Percentiles rank a stretch among this genome's conserved stretches.
These are phyloP conservation scores for Siniperca knerii DNA, from an alignment of 2,113 vertebrate species.

Conservation along the genomic window DNA sequence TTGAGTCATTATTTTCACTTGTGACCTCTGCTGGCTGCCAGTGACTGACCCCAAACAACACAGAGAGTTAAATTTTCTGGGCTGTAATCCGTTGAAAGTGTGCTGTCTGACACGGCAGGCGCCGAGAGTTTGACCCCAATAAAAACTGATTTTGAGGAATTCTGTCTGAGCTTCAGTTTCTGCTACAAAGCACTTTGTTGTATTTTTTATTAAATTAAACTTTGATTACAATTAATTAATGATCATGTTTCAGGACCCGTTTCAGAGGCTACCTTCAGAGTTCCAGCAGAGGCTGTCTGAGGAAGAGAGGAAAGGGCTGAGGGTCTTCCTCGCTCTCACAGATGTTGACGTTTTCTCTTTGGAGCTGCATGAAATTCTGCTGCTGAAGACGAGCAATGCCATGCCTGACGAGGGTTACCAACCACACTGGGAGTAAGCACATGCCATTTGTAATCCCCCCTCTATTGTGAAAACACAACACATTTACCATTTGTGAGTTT, in stretches of 20 bases:
- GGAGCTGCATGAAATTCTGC: constrained; percentile 84
- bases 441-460: constrained; percentile 1
- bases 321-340: constrained; percentile 71
- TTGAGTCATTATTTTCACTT: constrained; percentile 13
- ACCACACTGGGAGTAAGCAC: constrained; percentile 80
- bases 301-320: constrained; percentile 60
- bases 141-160: constrained; percentile 17
- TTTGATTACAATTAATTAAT: not conserved
- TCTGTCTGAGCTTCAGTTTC: not conserved
- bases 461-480: constrained; percentile 4
- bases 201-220: not conserved
- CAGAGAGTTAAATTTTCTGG: not conserved
- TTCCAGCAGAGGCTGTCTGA: constrained; percentile 71
- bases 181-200: not conserved
- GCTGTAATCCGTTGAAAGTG: constrained; percentile 57
- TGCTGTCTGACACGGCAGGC: constrained; percentile 42
- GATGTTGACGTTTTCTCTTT: constrained; percentile 72
- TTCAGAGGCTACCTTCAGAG: constrained; percentile 60
- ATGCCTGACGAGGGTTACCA: constrained; percentile 50
- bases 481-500: constrained; percentile 44
- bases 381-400: constrained; percentile 75
- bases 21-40: constrained; percentile 46
- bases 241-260: constrained; percentile 74
- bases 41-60: constrained; percentile 43
- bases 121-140: constrained; percentile 48